Percentiles rank a stretch among this genome's conserved stretches.
phyloP scores from a whole-genome alignment of 2,797 vertebrate species.

The Bradypodion ventrale region DNA sequence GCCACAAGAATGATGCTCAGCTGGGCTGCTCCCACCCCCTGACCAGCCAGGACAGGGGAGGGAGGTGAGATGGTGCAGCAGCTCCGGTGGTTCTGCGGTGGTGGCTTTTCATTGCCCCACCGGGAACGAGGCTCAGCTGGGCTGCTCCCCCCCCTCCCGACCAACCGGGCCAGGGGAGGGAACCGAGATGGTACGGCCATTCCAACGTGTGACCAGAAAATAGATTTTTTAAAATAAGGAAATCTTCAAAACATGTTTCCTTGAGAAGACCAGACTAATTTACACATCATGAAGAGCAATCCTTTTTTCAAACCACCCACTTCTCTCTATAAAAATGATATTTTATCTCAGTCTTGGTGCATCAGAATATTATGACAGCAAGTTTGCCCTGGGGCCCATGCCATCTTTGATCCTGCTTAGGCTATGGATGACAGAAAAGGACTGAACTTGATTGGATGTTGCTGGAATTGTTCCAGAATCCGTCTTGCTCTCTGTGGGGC shows the following conservation, averaged over 20 bases:
- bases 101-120: too few relatives aligned
- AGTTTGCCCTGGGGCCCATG: slow-evolving; percentile 10
- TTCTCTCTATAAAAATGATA: background rate
- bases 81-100: too few relatives aligned
- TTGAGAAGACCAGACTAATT: background rate
- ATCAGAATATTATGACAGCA: slow-evolving; percentile 5
- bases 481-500: background rate
- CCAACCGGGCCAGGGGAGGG: too few relatives aligned
- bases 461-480: slow-evolving; percentile 7
- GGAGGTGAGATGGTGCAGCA: too few relatives aligned
- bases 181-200: too few relatives aligned
- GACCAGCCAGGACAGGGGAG: too few relatives aligned
- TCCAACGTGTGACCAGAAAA: background rate
- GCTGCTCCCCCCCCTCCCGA: too few relatives aligned
- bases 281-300: background rate
- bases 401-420: slow-evolving; percentile 12
- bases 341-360: background rate
- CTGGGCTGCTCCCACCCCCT: too few relatives aligned
- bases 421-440: slow-evolving; percentile 12
- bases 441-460: slow-evolving; percentile 1
- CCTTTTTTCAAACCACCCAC: background rate
- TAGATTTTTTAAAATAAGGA: background rate
- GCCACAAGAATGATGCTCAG: too few relatives aligned
- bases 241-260: background rate
- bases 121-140: too few relatives aligned